Conservation (phyloP, 1,140 invertebrate species). For the Scylla paramamosain region DNA sequence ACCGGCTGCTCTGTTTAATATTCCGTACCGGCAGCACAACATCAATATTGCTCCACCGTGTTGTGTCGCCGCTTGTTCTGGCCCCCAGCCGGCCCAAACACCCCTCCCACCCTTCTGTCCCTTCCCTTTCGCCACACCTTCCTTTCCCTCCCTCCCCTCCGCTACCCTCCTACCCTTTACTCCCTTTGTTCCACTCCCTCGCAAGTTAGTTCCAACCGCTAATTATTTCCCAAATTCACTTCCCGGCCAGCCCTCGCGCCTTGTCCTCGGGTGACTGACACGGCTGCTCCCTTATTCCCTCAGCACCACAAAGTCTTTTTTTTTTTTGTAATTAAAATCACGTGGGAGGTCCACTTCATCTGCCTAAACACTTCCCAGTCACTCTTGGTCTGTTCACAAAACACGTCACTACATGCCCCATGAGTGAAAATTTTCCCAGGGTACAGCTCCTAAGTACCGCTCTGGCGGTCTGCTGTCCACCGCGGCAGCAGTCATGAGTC, state of each 20-base stretch:
- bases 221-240: not conserved
- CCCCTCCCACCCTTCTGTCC: not conserved
- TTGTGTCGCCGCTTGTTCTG: constrained; percentile 11
- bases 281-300: not conserved
- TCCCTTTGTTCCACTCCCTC: not conserved
- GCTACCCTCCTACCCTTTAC: not conserved
- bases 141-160: not conserved
- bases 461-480: no score
- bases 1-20: constrained; percentile 21
- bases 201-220: not conserved
- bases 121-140: not conserved
- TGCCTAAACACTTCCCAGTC: not conserved
- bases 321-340: not conserved
- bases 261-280: not conserved
- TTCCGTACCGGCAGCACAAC: constrained; percentile 10
- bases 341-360: not conserved
- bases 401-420: not conserved
- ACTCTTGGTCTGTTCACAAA: not conserved
- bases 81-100: not conserved
- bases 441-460: no score
- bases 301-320: not conserved
- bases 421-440: no score
- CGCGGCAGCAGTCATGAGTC: no score
- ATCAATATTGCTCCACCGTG: constrained; percentile 1
- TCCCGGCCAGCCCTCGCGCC: not conserved